Evolutionary conservation across 2,888 invertebrate genomes (phyloP).

Genomic region (Gortyna flavago): DNA sequence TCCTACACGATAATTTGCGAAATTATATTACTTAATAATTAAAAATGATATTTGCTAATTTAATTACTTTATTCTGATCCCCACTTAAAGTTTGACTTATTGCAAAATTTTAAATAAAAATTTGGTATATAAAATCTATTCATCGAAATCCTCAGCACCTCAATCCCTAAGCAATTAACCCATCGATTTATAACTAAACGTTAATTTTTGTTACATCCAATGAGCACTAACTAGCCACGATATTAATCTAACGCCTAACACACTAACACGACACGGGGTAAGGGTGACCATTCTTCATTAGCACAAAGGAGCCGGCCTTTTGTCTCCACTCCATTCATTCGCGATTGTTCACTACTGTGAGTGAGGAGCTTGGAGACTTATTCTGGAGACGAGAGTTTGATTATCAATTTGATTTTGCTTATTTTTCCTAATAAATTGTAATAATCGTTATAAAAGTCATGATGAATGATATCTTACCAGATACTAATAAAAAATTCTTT

Average conservation of each 20-base stretch:
- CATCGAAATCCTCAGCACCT: not conserved
- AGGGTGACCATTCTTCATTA: slow-evolving; percentile 89
- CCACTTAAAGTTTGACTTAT: too few species aligned
- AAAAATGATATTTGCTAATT: too few species aligned
- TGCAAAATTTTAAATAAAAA: not conserved
- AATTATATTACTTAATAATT: too few species aligned
- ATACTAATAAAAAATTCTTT: not conserved
- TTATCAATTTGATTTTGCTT: slow-evolving; percentile 9
- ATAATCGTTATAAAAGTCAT: not conserved
- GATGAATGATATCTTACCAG: not conserved
- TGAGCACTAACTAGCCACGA: slow-evolving; percentile 65
- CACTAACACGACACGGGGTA: slow-evolving; percentile 81
- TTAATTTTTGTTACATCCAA: slow-evolving; percentile 66
- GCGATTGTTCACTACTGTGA: slow-evolving; percentile 85
- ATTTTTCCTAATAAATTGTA: not conserved
- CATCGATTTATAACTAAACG: slow-evolving; percentile 53
- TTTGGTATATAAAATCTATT: not conserved
- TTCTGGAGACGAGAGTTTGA: slow-evolving; percentile 67
- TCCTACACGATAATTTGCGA: too few species aligned
- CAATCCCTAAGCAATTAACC: slow-evolving; percentile 12
- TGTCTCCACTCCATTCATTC: slow-evolving; percentile 87
- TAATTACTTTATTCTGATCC: not conserved
- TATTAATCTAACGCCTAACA: slow-evolving; percentile 86
- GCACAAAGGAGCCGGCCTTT: slow-evolving; percentile 87
- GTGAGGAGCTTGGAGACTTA: slow-evolving; percentile 74